Percentiles rank a stretch among this genome's conserved stretches.
Evolutionary conservation across 2,113 vertebrate species (phyloP).

Genomic region (Halichoeres trimaculatus): DNA sequence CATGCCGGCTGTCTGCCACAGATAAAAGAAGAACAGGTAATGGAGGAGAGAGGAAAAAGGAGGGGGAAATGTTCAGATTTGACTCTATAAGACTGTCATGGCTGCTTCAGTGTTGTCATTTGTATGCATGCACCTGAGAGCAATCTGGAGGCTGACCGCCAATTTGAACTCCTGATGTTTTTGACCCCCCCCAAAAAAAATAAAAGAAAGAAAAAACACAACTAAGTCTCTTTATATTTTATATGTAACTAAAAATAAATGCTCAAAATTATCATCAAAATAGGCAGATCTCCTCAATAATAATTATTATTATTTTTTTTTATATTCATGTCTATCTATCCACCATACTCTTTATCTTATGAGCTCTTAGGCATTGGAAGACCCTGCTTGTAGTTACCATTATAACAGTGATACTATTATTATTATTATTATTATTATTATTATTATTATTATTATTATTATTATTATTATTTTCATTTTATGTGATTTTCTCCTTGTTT

Average conservation of each 20-base stretch:
- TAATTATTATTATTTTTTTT: too few relatives aligned
- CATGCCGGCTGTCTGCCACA: constrained; percentile 30
- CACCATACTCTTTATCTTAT: too few relatives aligned
- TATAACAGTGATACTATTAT: too few relatives aligned
- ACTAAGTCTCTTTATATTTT: constrained; percentile 3
- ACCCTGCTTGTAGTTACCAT: too few relatives aligned
- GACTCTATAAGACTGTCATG: constrained; percentile 18
- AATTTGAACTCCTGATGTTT: constrained; percentile 16
- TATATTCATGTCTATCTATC: too few relatives aligned
- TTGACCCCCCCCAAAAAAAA: constrained; percentile 1
- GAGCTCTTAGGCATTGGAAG: too few relatives aligned
- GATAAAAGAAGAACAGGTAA: constrained; percentile 50
- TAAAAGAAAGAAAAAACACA: neutral
- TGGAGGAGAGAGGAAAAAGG: constrained; percentile 13
- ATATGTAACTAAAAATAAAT: too few relatives aligned
- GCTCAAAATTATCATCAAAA: neutral
- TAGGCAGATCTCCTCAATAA: too few relatives aligned
- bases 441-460: too few relatives aligned
- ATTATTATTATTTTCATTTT: too few relatives aligned
- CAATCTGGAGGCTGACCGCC: constrained; percentile 7
- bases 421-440: too few relatives aligned
- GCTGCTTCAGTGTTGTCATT: constrained; percentile 26
- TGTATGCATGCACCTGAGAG: constrained; percentile 7
- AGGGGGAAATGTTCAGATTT: constrained; percentile 38
- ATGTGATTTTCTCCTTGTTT: too few relatives aligned